phyloP scores from a whole-genome alignment of 2,888 invertebrate species.

The Campopleginae sp. region DNA sequence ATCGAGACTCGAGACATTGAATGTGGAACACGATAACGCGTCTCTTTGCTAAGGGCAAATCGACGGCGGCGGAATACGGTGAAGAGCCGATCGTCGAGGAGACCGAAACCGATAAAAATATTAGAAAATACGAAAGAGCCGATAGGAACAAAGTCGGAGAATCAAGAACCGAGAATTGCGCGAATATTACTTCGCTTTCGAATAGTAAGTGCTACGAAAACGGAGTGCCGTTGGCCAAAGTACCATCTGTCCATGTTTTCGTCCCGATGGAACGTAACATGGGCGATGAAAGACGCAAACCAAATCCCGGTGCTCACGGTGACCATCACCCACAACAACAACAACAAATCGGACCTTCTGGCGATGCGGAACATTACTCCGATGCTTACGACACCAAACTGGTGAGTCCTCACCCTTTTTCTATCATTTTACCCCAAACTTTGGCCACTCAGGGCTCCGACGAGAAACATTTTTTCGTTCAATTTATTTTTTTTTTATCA shows the following conservation, averaged over 20 bases:
- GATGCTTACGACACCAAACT: conserved; percentile 81
- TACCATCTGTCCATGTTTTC: conserved; percentile 83
- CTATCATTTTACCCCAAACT: background rate
- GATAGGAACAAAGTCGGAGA: conserved; percentile 21
- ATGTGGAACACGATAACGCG: conserved; percentile 84
- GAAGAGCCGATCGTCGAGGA: conserved; percentile 72
- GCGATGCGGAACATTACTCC: conserved; percentile 78
- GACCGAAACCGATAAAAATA: conserved; percentile 11
- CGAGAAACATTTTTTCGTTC: no score
- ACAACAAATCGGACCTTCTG: conserved; percentile 72
- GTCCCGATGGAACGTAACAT: conserved; percentile 83
- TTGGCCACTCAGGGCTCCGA: no score
- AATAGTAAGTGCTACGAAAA: conserved; percentile 71
- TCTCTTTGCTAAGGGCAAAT: conserved; percentile 80
- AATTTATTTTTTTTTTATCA: no score
- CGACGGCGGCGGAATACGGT: conserved; percentile 74
- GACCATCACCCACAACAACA: conserved; percentile 73
- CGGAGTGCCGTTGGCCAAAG: conserved; percentile 77
- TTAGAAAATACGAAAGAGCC: conserved; percentile 1
- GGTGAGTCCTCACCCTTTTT: conserved; percentile 72
- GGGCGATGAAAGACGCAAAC: conserved; percentile 82
- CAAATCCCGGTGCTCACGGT: conserved; percentile 73
- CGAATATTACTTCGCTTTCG: conserved; percentile 61
- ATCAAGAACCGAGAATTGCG: conserved; percentile 22
- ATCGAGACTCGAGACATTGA: conserved; percentile 73